Evolutionary conservation across 2,113 vertebrate species (phyloP).

Genomic region (Pionites leucogaster): DNA sequence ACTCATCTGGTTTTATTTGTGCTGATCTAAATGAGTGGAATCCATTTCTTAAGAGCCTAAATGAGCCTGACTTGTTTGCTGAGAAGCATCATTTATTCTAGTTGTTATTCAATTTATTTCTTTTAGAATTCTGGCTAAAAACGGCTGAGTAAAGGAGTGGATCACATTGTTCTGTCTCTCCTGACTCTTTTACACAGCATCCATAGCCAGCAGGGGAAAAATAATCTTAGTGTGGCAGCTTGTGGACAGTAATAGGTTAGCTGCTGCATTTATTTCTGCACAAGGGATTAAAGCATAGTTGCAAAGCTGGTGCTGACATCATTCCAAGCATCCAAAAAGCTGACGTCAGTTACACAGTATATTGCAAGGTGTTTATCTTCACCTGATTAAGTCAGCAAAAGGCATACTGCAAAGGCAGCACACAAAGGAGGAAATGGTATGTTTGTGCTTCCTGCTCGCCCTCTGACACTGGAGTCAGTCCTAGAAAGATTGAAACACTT

Average conservation of each 20-base stretch:
- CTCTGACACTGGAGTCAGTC: neutral
- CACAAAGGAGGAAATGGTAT: neutral
- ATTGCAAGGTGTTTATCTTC: constrained; percentile 59
- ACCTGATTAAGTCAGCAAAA: constrained; percentile 52
- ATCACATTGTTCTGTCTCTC: neutral
- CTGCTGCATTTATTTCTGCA: constrained; percentile 11
- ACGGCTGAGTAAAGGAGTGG: neutral
- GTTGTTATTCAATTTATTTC: neutral
- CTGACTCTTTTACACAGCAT: neutral
- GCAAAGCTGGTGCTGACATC: constrained; percentile 35
- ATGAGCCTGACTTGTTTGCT: neutral
- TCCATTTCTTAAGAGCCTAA: neutral
- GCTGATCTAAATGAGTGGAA: neutral
- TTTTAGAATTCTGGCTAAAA: neutral
- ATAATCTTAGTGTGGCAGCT: neutral
- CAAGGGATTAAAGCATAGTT: neutral
- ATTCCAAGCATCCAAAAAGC: constrained; percentile 43
- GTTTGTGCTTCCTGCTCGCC: neutral
- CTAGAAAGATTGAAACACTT: neutral
- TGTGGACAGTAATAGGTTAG: constrained; percentile 3
- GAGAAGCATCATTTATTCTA: neutral
- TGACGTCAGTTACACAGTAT: neutral
- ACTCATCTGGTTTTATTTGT: neutral
- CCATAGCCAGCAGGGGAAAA: neutral
- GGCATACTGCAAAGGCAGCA: neutral